Evolutionary conservation across 2,888 invertebrate genomes (phyloP).

Genomic region (Gari tellinella): DNA sequence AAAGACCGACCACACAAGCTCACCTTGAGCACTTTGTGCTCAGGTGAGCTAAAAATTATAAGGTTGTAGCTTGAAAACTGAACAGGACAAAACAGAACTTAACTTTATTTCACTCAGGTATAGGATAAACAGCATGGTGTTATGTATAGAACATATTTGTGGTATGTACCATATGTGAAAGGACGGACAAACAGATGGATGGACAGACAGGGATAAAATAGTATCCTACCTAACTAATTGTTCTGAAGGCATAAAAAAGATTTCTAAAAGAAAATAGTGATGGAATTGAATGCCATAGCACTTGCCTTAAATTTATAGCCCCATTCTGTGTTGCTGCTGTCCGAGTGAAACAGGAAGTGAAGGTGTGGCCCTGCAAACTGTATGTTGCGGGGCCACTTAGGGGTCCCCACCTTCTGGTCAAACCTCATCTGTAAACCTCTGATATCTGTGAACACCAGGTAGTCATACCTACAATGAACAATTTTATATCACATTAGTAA

Average conservation of each 20-base stretch:
- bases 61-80: too few species aligned
- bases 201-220: neutral
- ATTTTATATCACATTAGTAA: too few species aligned
- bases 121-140: too few species aligned
- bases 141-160: too few species aligned
- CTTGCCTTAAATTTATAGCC: conserved; percentile 83
- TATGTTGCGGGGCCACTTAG: conserved; percentile 81
- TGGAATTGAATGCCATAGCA: neutral
- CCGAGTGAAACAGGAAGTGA: conserved; percentile 82
- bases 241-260: neutral
- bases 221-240: neutral
- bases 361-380: conserved; percentile 80
- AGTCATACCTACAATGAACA: conserved; percentile 79
- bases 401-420: conserved; percentile 82
- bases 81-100: too few species aligned
- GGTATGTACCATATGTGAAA: neutral
- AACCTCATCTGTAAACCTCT: conserved; percentile 79
- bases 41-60: too few species aligned
- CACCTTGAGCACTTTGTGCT: too few species aligned
- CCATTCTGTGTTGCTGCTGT: conserved; percentile 84
- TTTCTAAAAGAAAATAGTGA: too few species aligned
- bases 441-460: conserved; percentile 82
- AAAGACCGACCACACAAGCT: too few species aligned
- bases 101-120: too few species aligned
- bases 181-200: neutral